phyloP scores from a whole-genome alignment of 53 echinoderm and acorn worm species.

The Glandiceps talaboti region DNA sequence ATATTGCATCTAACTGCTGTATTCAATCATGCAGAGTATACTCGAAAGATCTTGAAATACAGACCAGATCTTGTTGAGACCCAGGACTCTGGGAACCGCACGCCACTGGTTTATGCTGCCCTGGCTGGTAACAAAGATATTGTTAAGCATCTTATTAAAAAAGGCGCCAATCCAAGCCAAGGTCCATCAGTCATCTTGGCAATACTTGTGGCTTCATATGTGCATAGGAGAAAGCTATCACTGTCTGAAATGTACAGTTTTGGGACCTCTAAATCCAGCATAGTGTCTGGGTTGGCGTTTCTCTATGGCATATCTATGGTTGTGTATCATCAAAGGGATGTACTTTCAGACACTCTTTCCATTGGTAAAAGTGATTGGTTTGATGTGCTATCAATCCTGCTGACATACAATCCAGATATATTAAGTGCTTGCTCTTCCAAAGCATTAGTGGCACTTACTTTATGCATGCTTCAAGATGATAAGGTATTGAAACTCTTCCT shows the following conservation, averaged over 20 bases:
- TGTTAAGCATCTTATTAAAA: not conserved
- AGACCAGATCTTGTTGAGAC: not conserved
- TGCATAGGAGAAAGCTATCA: too few relatives aligned
- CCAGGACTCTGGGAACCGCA: not conserved
- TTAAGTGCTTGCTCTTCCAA: not conserved
- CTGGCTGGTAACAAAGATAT: not conserved
- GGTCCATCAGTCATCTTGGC: not conserved
- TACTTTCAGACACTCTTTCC: not conserved
- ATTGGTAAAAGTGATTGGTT: not conserved
- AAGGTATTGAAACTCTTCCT: not conserved
- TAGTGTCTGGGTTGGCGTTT: too few relatives aligned
- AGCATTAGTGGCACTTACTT: not conserved
- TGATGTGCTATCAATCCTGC: not conserved
- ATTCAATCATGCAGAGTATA: not conserved
- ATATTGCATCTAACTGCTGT: not conserved
- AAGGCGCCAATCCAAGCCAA: not conserved
- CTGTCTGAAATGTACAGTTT: too few relatives aligned
- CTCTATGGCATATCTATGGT: too few relatives aligned
- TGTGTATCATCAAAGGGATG: too few relatives aligned
- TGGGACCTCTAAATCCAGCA: too few relatives aligned
- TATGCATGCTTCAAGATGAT: not conserved
- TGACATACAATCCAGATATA: not conserved
- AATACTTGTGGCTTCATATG: not conserved
- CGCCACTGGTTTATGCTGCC: not conserved
- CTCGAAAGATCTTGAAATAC: not conserved